A percentile compares a stretch with the other conserved stretches of the same genome.
Evolutionary conservation across 2,113 vertebrate species (phyloP).

Genomic region (Tragelaphus strepsiceros): DNA sequence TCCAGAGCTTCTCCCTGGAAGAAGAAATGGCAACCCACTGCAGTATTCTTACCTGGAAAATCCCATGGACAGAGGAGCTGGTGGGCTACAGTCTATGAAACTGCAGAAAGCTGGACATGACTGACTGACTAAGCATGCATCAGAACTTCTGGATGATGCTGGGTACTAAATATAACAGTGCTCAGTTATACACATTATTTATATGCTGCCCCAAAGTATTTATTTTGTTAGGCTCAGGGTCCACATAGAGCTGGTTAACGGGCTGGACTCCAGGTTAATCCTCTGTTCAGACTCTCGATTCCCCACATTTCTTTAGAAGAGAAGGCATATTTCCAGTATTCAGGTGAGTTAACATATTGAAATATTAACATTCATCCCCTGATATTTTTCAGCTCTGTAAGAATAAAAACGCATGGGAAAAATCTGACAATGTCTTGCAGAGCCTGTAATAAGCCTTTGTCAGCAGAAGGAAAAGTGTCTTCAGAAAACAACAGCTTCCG

Average conservation of each 20-base stretch:
- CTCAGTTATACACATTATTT: neutral
- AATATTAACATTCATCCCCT: neutral
- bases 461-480: neutral
- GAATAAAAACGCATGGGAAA: neutral
- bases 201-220: neutral
- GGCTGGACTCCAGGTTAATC: neutral
- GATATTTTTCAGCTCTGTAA: neutral
- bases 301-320: neutral
- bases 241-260: no score
- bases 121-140: neutral
- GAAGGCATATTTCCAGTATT: neutral
- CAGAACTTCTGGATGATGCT: neutral
- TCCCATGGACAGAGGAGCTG: neutral
- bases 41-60: neutral
- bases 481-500: neutral
- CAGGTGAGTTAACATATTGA: neutral
- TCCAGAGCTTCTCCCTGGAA: neutral
- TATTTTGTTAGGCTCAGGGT: neutral
- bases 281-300: neutral
- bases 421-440: neutral
- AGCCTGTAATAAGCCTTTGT: neutral
- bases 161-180: neutral
- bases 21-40: neutral
- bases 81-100: neutral
- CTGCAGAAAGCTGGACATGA: accelerated